Conservation (phyloP, 2,797 vertebrate species). For the Sebastes dallii region DNA sequence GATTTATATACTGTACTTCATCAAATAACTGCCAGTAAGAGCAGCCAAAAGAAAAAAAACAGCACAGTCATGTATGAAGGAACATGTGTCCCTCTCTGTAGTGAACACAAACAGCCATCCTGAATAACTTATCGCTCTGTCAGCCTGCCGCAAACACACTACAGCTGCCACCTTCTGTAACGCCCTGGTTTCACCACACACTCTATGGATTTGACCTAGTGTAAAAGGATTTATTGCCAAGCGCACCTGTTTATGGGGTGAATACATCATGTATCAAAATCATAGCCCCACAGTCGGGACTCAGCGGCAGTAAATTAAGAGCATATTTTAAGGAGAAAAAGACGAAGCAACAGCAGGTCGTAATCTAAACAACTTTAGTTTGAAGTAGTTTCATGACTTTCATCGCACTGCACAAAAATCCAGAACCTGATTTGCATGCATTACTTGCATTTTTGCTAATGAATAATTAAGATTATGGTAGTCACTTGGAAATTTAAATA, state of each 20-base stretch:
- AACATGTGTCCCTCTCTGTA: not conserved
- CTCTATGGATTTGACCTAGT: conserved; percentile 25
- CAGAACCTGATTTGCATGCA: not conserved
- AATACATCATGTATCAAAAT: conserved; percentile 46
- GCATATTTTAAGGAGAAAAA: conserved; percentile 16
- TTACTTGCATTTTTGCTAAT: not conserved
- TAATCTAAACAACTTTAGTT: conserved; percentile 1
- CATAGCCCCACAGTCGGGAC: conserved; percentile 3
- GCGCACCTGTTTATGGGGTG: conserved; percentile 35
- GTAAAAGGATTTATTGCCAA: conserved; percentile 35
- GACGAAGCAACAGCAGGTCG: not conserved
- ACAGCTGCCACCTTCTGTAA: conserved; percentile 10
- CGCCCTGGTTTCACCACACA: not conserved
- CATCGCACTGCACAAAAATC: not conserved
- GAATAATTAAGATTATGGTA: not conserved
- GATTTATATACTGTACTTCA: conserved; percentile 20
- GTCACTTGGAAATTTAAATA: not conserved
- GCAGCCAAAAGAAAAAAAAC: not conserved
- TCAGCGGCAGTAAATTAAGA: conserved; percentile 23
- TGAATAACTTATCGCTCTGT: conserved; percentile 20
- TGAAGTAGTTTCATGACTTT: not conserved
- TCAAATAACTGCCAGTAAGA: conserved; percentile 24
- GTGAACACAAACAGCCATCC: not conserved
- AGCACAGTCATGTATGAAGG: not conserved
- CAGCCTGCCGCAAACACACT: not conserved